phyloP scores from a whole-genome alignment of 2,113 vertebrate species.

The Leptocoma aspasia region DNA sequence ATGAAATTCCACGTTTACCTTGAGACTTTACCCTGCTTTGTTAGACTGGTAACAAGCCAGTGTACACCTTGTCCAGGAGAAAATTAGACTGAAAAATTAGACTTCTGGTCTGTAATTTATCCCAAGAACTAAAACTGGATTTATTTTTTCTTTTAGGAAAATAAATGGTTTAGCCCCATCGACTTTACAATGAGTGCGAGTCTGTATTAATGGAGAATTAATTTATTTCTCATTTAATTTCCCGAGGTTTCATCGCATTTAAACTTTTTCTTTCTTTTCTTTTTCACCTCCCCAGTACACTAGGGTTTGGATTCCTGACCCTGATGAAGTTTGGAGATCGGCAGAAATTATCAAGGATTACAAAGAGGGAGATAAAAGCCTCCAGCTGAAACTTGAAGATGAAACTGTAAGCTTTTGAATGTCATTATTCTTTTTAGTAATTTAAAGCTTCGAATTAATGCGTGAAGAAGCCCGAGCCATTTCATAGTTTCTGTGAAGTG shows the following conservation, averaged over 20 bases:
- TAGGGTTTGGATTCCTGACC: conserved; percentile 93
- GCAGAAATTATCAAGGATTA: conserved; percentile 90
- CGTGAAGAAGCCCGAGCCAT: background rate
- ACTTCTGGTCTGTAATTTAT: background rate
- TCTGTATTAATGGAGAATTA: background rate
- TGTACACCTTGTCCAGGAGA: background rate
- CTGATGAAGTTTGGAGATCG: conserved; percentile 87
- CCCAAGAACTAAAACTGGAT: background rate
- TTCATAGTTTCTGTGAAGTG: background rate
- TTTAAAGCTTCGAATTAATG: background rate
- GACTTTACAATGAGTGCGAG: background rate
- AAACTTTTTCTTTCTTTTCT: background rate
- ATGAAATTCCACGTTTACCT: background rate
- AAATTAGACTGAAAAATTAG: background rate
- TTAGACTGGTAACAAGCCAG: background rate
- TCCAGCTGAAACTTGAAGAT: conserved; percentile 90
- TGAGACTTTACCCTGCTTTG: background rate
- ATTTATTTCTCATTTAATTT: background rate
- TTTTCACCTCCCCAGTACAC: conserved; percentile 77
- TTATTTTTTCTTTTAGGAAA: background rate
- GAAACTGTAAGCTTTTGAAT: conserved; percentile 77
- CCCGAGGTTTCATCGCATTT: background rate
- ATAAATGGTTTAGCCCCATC: background rate
- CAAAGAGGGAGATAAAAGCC: conserved; percentile 82
- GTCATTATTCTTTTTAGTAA: background rate